Evolutionary conservation across 2,888 invertebrate species (phyloP).

Genomic region (Homarus gammarus): DNA sequence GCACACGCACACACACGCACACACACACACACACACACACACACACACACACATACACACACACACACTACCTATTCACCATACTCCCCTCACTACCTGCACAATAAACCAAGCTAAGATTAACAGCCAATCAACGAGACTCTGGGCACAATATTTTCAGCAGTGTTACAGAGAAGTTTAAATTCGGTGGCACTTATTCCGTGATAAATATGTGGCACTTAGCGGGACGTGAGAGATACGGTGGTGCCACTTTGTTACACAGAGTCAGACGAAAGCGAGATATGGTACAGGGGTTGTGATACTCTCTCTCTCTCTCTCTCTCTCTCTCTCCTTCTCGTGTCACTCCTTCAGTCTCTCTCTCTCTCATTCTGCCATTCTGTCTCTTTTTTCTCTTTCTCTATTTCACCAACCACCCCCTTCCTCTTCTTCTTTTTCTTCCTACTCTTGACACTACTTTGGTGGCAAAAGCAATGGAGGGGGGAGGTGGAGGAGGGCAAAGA

Average conservation of each 20-base stretch:
- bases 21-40: no score
- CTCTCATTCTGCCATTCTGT: background rate
- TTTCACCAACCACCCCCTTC: background rate
- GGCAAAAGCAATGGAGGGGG: no score
- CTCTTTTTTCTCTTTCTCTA: background rate
- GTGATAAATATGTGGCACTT: conserved; percentile 5
- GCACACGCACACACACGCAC: no score
- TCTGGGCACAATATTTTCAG: background rate
- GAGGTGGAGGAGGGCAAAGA: no score
- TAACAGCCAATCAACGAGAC: background rate
- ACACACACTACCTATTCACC: no score
- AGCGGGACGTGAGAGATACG: background rate
- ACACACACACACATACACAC: no score
- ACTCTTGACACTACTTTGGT: background rate
- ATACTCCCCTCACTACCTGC: background rate
- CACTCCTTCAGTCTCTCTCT: background rate
- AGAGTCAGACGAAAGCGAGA: background rate
- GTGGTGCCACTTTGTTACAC: background rate
- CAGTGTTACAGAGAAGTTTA: background rate
- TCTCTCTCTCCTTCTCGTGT: background rate
- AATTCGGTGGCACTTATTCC: background rate
- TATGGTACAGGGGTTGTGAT: background rate
- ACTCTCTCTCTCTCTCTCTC: background rate
- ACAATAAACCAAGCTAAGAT: background rate
- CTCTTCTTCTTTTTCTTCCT: background rate